Conservation (phyloP, 2,113 vertebrate genomes). For the Pelobates fuscus region DNA sequence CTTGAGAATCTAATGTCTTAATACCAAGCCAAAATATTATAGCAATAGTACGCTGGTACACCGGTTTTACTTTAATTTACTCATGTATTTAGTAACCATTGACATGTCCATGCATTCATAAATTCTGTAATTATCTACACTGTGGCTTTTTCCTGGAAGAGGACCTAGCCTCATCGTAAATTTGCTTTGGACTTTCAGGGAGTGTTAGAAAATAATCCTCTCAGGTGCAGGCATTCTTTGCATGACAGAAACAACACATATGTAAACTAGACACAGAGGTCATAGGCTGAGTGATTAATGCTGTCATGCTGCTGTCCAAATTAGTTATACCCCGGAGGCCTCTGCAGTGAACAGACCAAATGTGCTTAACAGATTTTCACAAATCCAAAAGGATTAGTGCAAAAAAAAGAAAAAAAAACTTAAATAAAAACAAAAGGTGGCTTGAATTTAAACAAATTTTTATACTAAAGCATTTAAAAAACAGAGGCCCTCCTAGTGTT, state of each 20-base stretch:
- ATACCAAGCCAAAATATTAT: no score
- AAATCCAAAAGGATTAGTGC: conserved; percentile 42
- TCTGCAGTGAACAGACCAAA: conserved; percentile 50
- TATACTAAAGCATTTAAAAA: background rate
- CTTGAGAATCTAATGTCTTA: no score
- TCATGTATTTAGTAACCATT: no score
- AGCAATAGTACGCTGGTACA: no score
- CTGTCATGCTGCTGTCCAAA: conserved; percentile 67
- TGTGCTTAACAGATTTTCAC: conserved; percentile 49
- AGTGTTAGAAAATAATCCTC: conserved; percentile 41
- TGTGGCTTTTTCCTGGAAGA: no score
- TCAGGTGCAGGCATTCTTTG: conserved; percentile 68
- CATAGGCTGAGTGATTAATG: conserved; percentile 63
- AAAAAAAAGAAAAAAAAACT: conserved; percentile 29
- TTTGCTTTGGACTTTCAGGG: background rate
- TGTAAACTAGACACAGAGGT: conserved; percentile 60
- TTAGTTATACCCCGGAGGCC: conserved; percentile 59
- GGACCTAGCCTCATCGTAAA: no score
- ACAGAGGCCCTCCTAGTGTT: no score
- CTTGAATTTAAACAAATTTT: background rate
- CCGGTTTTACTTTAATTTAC: no score
- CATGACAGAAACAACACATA: conserved; percentile 57
- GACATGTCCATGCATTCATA: no score
- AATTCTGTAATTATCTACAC: no score
- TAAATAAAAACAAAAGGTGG: background rate